Conservation (phyloP, 2,113 vertebrate genomes). For the Daboia siamensis region DNA sequence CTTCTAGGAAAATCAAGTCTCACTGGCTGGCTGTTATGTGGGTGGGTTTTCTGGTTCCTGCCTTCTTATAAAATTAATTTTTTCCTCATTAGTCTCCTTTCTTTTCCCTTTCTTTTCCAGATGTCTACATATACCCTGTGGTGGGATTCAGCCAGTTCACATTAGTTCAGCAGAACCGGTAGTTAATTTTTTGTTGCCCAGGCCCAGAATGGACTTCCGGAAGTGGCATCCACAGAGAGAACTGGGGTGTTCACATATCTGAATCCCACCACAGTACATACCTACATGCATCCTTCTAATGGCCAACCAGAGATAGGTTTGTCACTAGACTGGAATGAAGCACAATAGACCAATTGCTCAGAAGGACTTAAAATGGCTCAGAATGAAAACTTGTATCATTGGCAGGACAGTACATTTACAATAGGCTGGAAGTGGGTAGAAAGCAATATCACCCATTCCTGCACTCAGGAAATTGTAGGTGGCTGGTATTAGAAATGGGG, state of each 20-base stretch:
- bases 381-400: not conserved
- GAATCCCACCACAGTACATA: no score
- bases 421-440: not conserved
- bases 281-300: not conserved
- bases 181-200: no score
- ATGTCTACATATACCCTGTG: not conserved
- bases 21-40: not conserved
- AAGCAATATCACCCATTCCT: not conserved
- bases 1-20: not conserved
- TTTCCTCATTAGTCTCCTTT: not conserved
- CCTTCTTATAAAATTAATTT: not conserved
- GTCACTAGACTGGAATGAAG: not conserved
- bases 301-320: not conserved
- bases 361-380: not conserved
- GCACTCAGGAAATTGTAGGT: not conserved
- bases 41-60: not conserved
- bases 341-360: not conserved
- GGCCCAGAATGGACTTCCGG: no score
- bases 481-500: not conserved
- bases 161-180: no score
- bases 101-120: not conserved
- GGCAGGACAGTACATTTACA: not conserved
- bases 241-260: no score
- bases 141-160: no score
- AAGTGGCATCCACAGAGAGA: no score